A percentile compares a stretch with the other conserved stretches of the same genome.
Evolutionary conservation across 2,797 vertebrate species (phyloP).

Genomic region (Antennarius maculatus): DNA sequence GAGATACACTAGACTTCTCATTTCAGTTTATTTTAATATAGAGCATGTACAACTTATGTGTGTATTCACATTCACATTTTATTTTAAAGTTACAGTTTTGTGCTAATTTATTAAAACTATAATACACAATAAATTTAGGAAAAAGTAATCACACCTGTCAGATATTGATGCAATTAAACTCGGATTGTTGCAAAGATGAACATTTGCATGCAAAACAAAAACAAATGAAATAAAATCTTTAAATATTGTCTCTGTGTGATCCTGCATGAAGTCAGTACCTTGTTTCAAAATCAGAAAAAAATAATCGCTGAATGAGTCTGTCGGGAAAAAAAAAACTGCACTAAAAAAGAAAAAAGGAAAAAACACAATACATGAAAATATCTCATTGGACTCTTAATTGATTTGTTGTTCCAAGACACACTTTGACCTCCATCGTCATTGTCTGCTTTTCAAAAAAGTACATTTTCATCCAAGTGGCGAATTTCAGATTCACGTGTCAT

Average conservation of each 20-base stretch:
- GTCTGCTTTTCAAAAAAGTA: not conserved
- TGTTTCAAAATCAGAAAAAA: no score
- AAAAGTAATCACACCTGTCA: not conserved
- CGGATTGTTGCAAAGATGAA: not conserved
- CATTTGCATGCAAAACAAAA: constrained; percentile 15
- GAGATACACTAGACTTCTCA: not conserved
- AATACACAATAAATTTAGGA: not conserved
- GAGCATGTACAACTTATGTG: not conserved
- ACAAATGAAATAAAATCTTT: not conserved
- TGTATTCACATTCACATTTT: not conserved
- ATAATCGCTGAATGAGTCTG: no score
- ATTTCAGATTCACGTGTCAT: not conserved
- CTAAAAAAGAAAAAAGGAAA: no score
- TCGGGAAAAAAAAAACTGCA: no score
- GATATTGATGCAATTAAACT: not conserved
- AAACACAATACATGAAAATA: not conserved
- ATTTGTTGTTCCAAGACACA: not conserved
- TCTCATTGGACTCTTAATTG: not conserved
- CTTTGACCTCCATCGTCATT: not conserved
- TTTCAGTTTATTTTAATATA: not conserved
- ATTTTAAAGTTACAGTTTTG: not conserved
- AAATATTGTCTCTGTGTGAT: not conserved
- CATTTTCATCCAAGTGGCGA: not conserved
- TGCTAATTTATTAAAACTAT: not conserved
- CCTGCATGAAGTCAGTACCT: no score